These are phyloP conservation scores for Chloromyia formosa DNA, from an alignment of 2,888 invertebrate species.

Conservation along the genomic window DNA sequence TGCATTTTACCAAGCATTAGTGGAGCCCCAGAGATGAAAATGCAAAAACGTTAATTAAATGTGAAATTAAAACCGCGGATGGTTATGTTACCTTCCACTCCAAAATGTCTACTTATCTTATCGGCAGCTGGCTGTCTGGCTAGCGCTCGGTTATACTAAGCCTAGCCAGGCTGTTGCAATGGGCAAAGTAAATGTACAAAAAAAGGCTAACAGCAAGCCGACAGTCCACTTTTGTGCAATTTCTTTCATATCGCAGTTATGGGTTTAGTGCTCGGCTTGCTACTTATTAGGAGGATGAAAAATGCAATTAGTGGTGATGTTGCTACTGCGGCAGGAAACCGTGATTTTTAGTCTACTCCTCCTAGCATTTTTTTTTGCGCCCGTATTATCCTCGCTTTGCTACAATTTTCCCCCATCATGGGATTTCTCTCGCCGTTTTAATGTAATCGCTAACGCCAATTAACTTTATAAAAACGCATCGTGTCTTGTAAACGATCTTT, in stretches of 20 bases:
- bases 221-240: background rate
- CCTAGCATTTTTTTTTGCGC: background rate
- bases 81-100: background rate
- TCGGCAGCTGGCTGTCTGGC: no score
- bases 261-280: background rate
- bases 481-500: constrained; percentile 6
- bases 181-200: background rate
- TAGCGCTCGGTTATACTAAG: no score
- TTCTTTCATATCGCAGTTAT: background rate
- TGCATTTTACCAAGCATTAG: no score
- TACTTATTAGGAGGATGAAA: constrained; percentile 28
- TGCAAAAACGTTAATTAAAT: constrained; percentile 4
- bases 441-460: constrained; percentile 17
- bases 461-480: constrained; percentile 19
- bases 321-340: constrained; percentile 13
- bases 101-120: no score
- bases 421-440: background rate
- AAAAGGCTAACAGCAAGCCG: background rate
- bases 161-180: no score
- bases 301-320: constrained; percentile 24
- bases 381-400: no score
- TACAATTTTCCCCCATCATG: background rate
- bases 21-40: no score
- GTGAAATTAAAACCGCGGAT: constrained; percentile 30
- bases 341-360: background rate